phyloP scores from a whole-genome alignment of 1,140 invertebrate species.

The Drosophila gunungcola region DNA sequence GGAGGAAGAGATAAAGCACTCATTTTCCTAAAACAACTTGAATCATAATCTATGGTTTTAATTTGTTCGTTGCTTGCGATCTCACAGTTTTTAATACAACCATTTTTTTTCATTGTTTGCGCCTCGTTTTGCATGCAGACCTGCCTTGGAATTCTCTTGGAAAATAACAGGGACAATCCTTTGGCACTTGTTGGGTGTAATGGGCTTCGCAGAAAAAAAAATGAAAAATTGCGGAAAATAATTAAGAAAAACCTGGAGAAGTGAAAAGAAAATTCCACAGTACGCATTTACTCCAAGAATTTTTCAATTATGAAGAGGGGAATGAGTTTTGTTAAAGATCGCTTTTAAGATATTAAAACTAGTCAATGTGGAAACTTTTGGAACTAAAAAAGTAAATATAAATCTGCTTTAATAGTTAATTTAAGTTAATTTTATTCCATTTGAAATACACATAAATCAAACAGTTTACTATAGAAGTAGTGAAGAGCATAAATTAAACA shows the following conservation, averaged over 20 bases:
- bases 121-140: constrained; percentile 5
- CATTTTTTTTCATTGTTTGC: constrained; percentile 10
- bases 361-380: too few relatives aligned
- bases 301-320: constrained; percentile 12
- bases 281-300: background rate
- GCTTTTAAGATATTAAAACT: too few relatives aligned
- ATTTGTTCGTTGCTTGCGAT: constrained; percentile 8
- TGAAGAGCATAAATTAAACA: too few relatives aligned
- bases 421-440: too few relatives aligned
- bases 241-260: constrained; percentile 38
- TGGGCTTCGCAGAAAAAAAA: constrained; percentile 2
- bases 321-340: background rate
- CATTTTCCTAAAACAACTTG: background rate
- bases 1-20: background rate
- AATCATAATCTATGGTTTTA: constrained; percentile 12
- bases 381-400: too few relatives aligned
- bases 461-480: too few relatives aligned
- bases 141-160: constrained; percentile 18
- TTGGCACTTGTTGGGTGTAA: constrained; percentile 2
- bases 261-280: constrained; percentile 13
- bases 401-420: too few relatives aligned
- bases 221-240: constrained; percentile 36
- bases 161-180: constrained; percentile 15
- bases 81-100: constrained; percentile 14
- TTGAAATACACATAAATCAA: too few relatives aligned